phyloP scores from a whole-genome alignment of 2,797 vertebrate genomes.

The Cyprinodon diabolis region DNA sequence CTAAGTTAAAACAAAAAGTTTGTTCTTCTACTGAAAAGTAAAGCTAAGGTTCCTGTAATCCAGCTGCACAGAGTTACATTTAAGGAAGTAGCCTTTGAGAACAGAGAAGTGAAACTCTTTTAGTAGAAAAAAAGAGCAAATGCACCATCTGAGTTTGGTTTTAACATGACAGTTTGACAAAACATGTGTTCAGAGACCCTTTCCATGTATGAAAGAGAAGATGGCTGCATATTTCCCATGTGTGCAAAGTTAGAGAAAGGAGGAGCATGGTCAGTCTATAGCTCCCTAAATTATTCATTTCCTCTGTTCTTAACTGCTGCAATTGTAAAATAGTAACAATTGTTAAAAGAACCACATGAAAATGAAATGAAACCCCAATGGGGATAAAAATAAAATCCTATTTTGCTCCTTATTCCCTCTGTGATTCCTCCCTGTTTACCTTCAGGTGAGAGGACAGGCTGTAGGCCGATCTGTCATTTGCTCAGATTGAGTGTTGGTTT shows the following conservation, averaged over 20 bases:
- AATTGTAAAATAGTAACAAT: too few relatives aligned
- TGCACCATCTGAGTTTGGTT: background rate
- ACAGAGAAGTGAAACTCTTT: conserved; percentile 54
- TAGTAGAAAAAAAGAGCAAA: conserved; percentile 32
- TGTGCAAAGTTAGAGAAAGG: background rate
- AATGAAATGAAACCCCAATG: too few relatives aligned
- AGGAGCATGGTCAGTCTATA: too few relatives aligned
- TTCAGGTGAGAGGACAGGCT: background rate
- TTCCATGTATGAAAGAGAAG: background rate
- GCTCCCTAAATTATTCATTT: background rate
- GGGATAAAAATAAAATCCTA: background rate
- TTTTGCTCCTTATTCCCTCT: background rate
- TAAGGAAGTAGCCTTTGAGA: conserved; percentile 58
- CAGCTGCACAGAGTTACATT: background rate
- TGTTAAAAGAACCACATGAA: background rate
- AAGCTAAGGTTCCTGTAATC: conserved; percentile 1
- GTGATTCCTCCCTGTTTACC: background rate
- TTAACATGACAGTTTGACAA: conserved; percentile 3
- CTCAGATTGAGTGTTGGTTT: background rate
- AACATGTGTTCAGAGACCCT: background rate
- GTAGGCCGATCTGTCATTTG: background rate
- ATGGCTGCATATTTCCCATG: background rate
- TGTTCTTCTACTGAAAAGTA: conserved; percentile 6
- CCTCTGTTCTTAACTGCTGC: background rate
- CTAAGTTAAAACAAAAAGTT: background rate